These are phyloP conservation scores for Geophilus truncorum DNA, from an alignment of 2,888 invertebrate species.

Conservation along the genomic window DNA sequence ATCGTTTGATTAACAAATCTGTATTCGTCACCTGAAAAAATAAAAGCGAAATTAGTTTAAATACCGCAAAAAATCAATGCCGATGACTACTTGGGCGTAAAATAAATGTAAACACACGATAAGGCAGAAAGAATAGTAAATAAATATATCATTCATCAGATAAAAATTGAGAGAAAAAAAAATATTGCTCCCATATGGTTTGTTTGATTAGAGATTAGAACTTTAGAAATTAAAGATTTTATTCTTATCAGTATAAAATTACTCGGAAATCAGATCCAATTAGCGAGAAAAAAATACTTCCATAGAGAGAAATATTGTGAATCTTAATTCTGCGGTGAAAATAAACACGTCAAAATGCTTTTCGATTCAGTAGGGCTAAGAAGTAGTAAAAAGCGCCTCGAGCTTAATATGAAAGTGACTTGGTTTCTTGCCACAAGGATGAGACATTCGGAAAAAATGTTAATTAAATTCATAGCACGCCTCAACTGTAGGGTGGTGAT, in stretches of 20 bases:
- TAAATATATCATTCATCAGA: slow-evolving; percentile 41
- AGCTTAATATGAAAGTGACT: background rate
- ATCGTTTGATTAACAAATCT: slow-evolving; percentile 90
- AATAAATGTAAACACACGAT: slow-evolving; percentile 34
- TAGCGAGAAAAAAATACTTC: too few relatives aligned
- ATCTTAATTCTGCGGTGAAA: too few relatives aligned
- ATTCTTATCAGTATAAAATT: background rate
- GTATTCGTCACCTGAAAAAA: slow-evolving; percentile 79
- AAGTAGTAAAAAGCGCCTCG: slow-evolving; percentile 27
- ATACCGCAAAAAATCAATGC: background rate
- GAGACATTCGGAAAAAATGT: background rate
- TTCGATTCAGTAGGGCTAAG: background rate
- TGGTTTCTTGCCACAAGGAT: slow-evolving; percentile 9
- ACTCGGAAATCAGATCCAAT: too few relatives aligned
- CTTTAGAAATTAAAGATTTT: background rate
- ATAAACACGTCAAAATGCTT: background rate
- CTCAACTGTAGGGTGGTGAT: slow-evolving; percentile 24
- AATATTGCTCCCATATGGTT: background rate
- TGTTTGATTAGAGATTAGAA: background rate
- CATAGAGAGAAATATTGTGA: too few relatives aligned
- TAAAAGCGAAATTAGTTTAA: slow-evolving; percentile 10
- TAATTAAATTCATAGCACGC: slow-evolving; percentile 25
- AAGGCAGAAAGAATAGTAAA: too few relatives aligned
- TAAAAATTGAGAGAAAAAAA: slow-evolving; percentile 39
- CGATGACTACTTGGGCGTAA: background rate